Evolutionary conservation across 2,113 vertebrate species (phyloP), one percentile per base, ranked within the genome.

Genomic region (Xenopus tropicalis): DNA sequence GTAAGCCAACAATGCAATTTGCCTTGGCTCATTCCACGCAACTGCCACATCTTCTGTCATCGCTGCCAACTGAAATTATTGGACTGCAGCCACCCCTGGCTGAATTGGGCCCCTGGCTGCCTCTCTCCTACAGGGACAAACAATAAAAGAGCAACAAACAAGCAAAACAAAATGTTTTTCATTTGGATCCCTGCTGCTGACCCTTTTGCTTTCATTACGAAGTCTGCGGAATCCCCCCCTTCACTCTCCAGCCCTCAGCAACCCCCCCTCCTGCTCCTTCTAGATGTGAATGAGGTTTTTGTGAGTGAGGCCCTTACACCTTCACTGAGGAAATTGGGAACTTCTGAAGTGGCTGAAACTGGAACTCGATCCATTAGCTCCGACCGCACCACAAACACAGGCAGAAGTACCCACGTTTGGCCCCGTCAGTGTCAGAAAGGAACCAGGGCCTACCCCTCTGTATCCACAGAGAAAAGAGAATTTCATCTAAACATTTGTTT

Each of bases 251-350:
- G 29, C 46, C 61, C 11, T 61, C 59, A 14, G 12, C 1, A 12
- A 4, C 48, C 61, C 42, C 52, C 37, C 62, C 71, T n/a, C 62
- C 42, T 17, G 5, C 24, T 23, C 22, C 43, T 71, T 6, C 17
- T 1, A 22, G 25, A 25, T 46, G 62, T 73, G 63, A 73, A 73
- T 73, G 61, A 57, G 58, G 62, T 46, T 46, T 21, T 63, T 73
- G 63, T 73, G 62, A 56, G 48, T 64, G 61, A 12, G n/a, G 14
- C 21, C 25, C 57, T 29, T 22, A 24, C 21, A 73, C 25, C 63
- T 59, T 73, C 23, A 46, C 14, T 57, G 51, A 58, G 63, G 59
- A 58, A 42, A 58, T 21, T 71, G 29, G 48, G 61, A 72, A 65
- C 48, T 64, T 56, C 19, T 23, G 10, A n/a, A 64, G 25, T 46